Percentiles rank a stretch among this genome's conserved stretches.
Evolutionary conservation across 2,113 vertebrate species (phyloP).

Genomic region (Hyaena hyaena): DNA sequence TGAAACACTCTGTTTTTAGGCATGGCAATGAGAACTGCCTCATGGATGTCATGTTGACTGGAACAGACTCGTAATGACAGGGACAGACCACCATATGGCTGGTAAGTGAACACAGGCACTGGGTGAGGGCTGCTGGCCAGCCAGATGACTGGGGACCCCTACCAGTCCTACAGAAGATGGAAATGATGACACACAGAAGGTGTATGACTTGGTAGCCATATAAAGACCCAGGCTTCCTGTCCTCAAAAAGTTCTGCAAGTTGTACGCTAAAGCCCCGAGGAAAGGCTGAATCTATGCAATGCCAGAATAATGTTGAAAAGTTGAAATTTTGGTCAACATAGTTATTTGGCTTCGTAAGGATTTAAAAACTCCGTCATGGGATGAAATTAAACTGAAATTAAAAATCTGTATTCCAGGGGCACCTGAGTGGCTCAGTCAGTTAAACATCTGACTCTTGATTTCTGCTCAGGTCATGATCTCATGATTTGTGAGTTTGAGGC

Average conservation of each 20-base stretch:
- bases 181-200: neutral
- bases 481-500: no score
- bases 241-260: constrained; percentile 2
- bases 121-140: neutral
- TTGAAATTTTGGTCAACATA: neutral
- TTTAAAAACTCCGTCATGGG: neutral
- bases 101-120: neutral
- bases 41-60: neutral
- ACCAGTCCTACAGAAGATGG: neutral
- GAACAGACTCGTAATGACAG: neutral
- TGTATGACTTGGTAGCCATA: neutral
- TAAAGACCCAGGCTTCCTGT: neutral
- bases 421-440: no score
- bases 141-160: neutral
- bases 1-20: neutral
- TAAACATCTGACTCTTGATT: no score
- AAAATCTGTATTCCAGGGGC: neutral
- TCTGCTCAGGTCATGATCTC: no score
- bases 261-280: neutral
- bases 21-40: neutral
- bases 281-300: neutral
- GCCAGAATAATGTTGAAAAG: constrained; percentile 20
- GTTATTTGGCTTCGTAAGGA: constrained; percentile 49
- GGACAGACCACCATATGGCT: neutral
- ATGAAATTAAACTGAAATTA: constrained; percentile 14